Evolutionary conservation across 2,888 invertebrate species (phyloP).

Genomic region (Dermolepida albohirtum): DNA sequence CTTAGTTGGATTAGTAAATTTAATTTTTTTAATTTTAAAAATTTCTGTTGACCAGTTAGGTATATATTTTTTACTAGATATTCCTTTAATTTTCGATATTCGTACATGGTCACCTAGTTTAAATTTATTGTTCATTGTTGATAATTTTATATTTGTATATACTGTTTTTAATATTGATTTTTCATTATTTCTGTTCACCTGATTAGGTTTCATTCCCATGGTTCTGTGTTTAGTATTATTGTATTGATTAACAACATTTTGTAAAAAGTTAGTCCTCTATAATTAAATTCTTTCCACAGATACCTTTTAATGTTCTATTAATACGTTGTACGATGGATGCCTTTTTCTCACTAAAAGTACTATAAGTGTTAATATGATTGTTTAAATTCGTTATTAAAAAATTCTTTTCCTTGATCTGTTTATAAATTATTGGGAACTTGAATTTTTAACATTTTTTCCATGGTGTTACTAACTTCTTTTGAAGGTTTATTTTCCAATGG

Average conservation of each 20-base stretch:
- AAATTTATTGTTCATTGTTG: not conserved
- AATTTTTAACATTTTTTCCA: slow-evolving; percentile 45
- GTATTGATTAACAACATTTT: not conserved
- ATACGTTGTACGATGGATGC: slow-evolving; percentile 46
- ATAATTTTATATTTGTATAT: too few relatives aligned
- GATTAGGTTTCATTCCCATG: slow-evolving; percentile 1
- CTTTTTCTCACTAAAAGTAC: slow-evolving; percentile 44
- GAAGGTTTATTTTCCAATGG: slow-evolving; percentile 56
- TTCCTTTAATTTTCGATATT: slow-evolving; percentile 12
- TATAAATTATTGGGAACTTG: slow-evolving; percentile 50
- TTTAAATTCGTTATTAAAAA: slow-evolving; percentile 51
- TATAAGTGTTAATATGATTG: slow-evolving; percentile 48
- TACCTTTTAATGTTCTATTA: slow-evolving; percentile 41
- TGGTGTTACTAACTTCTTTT: slow-evolving; percentile 51
- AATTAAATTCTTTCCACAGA: too few relatives aligned
- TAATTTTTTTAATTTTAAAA: not conserved
- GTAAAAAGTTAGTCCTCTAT: not conserved
- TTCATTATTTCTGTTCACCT: not conserved
- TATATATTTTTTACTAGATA: slow-evolving; percentile 12
- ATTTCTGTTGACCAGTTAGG: not conserved
- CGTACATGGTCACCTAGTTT: slow-evolving; percentile 3
- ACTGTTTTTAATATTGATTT: too few relatives aligned
- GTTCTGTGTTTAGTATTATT: slow-evolving; percentile 4
- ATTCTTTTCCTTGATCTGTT: slow-evolving; percentile 54
- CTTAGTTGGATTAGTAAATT: slow-evolving; percentile 5